Evolutionary conservation across 2,797 vertebrate genomes (phyloP).

Genomic region (Enoplosus armatus): DNA sequence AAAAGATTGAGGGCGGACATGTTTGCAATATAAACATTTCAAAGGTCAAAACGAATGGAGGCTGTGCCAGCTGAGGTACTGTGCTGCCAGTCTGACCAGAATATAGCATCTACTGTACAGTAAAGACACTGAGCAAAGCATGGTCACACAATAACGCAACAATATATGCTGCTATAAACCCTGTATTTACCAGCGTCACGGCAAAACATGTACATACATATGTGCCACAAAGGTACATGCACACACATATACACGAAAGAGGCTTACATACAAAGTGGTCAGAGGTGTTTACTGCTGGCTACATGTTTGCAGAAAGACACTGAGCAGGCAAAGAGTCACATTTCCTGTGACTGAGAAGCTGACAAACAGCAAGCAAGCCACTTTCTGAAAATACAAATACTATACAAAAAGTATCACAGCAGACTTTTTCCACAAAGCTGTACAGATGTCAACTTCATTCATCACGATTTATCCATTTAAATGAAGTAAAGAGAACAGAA

Average conservation of each 20-base stretch:
- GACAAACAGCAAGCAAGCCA: slow-evolving; percentile 5
- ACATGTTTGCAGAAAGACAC: slow-evolving; percentile 26
- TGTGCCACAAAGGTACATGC: slow-evolving; percentile 1
- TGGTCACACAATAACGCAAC: slow-evolving; percentile 17
- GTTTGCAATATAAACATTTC: background rate
- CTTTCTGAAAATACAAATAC: slow-evolving; percentile 10
- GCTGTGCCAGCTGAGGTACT: background rate
- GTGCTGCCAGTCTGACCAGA: slow-evolving; percentile 5
- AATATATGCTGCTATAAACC: slow-evolving; percentile 16
- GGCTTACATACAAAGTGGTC: slow-evolving; percentile 22
- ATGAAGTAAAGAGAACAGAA: background rate
- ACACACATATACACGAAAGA: background rate
- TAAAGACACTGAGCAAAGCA: slow-evolving; percentile 24
- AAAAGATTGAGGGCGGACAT: slow-evolving; percentile 4
- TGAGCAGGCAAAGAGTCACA: slow-evolving; percentile 23
- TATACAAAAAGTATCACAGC: background rate
- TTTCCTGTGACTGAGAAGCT: slow-evolving; percentile 18
- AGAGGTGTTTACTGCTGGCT: slow-evolving; percentile 19
- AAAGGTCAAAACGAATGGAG: background rate
- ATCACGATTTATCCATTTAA: background rate
- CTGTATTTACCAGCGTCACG: slow-evolving; percentile 10
- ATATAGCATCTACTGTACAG: background rate
- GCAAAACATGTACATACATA: background rate
- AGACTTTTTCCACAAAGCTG: slow-evolving; percentile 4
- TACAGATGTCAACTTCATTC: slow-evolving; percentile 11